phyloP scores from a whole-genome alignment of 2,113 vertebrate genomes.

The Sigmodon hispidus region DNA sequence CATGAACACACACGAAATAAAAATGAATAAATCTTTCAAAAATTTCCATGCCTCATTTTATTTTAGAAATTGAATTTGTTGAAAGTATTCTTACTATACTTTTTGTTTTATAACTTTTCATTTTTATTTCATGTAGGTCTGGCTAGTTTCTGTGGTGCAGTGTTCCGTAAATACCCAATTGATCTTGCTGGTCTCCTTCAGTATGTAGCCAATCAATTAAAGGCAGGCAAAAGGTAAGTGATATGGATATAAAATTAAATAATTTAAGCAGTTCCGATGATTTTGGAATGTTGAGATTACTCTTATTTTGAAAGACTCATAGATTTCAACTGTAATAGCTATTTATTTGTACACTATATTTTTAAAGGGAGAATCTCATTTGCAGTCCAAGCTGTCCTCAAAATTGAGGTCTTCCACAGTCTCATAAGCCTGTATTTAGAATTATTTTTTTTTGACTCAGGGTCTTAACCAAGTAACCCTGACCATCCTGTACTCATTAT shows the following conservation, averaged over 20 bases:
- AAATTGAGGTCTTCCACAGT: not conserved
- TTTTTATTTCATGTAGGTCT: conserved; percentile 86
- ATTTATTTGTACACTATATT: conserved; percentile 2
- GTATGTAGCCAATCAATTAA: conserved; percentile 98
- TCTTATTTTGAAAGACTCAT: conserved; percentile 51
- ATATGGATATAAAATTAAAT: conserved; percentile 62
- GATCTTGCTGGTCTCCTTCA: conserved; percentile 98
- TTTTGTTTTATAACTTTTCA: conserved; percentile 64
- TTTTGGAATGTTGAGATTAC: conserved; percentile 42
- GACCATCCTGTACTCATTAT: not conserved
- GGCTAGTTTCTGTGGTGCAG: conserved; percentile 97
- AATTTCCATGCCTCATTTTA: conserved; percentile 27
- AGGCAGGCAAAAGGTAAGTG: conserved; percentile 96
- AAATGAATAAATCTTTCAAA: not conserved
- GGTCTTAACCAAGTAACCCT: not conserved
- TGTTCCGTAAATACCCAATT: conserved; percentile 99
- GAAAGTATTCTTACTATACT: conserved; percentile 34
- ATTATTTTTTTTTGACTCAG: not conserved
- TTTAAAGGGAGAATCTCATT: not conserved
- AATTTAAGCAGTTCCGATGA: conserved; percentile 47
- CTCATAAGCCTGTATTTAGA: not conserved
- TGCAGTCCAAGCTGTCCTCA: not conserved
- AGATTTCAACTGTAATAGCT: conserved; percentile 52
- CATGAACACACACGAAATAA: not conserved
- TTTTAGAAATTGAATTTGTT: conserved; percentile 55